phyloP scores from a whole-genome alignment of 2,888 invertebrate species.

The Ophion costatus region DNA sequence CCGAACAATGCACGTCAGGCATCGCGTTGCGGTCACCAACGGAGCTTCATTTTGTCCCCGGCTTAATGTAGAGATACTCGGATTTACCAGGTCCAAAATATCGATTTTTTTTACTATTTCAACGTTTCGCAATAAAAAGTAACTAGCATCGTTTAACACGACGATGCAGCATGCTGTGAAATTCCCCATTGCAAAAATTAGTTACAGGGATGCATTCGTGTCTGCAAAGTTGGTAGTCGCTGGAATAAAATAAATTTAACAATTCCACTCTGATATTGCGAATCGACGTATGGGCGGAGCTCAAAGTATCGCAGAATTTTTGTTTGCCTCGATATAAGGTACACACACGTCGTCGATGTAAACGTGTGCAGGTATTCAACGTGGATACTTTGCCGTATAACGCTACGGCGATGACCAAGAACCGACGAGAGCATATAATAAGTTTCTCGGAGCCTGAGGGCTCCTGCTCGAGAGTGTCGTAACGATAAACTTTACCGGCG shows the following conservation, averaged over 20 bases:
- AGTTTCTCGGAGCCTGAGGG: slow-evolving; percentile 61
- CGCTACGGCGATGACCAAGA: slow-evolving; percentile 54
- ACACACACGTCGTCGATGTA: neutral
- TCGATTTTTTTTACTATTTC: too few relatives aligned
- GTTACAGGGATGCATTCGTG: neutral
- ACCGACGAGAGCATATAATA: slow-evolving; percentile 63
- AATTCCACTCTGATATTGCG: slow-evolving; percentile 49
- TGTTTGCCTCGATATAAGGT: slow-evolving; percentile 30
- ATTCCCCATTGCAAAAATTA: neutral
- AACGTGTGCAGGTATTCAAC: slow-evolving; percentile 4
- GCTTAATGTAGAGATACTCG: too few relatives aligned
- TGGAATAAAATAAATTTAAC: slow-evolving; percentile 49
- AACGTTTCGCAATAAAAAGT: too few relatives aligned
- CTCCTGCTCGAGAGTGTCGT: slow-evolving; percentile 56
- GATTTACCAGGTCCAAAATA: too few relatives aligned
- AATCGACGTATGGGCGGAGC: slow-evolving; percentile 47
- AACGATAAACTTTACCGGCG: slow-evolving; percentile 67
- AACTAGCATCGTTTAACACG: neutral
- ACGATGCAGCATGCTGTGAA: neutral
- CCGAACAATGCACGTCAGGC: too few relatives aligned
- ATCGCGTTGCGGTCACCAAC: too few relatives aligned
- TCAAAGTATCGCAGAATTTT: slow-evolving; percentile 52
- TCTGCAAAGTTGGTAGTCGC: slow-evolving; percentile 27
- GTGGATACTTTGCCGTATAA: slow-evolving; percentile 45
- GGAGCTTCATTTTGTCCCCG: too few relatives aligned